Evolutionary conservation across 2,113 vertebrate species (phyloP).

Genomic region (Poeciliopsis occidentalis): DNA sequence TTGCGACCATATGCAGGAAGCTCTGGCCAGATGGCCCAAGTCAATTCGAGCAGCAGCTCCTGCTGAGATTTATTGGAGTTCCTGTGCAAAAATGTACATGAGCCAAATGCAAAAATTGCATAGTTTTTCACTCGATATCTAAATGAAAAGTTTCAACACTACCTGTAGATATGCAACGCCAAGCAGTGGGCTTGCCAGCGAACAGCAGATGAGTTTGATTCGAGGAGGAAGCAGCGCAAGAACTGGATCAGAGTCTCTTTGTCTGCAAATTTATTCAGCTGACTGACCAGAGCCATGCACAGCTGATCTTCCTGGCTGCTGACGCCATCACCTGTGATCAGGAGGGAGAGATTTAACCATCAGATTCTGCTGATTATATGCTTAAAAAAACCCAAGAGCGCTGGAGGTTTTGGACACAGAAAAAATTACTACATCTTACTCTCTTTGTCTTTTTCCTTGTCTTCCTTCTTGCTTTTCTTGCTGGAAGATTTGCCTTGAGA

Average conservation of each 20-base stretch:
- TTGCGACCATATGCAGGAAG: constrained; percentile 97
- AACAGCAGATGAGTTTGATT: constrained; percentile 96
- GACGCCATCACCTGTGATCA: constrained; percentile 84
- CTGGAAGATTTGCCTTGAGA: constrained; percentile 92
- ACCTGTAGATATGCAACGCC: constrained; percentile 97
- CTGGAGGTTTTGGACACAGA: too few species aligned
- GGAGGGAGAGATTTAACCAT: constrained; percentile 9
- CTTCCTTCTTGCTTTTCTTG: constrained; percentile 99
- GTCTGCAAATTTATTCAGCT: constrained; percentile 97
- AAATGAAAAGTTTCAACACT: constrained; percentile 9
- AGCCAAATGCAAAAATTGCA: neutral
- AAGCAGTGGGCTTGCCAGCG: constrained; percentile 99
- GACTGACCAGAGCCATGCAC: constrained; percentile 94
- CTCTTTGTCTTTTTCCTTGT: constrained; percentile 96
- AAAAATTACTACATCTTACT: constrained; percentile 73
- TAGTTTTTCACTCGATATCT: too few species aligned
- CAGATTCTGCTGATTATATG: neutral
- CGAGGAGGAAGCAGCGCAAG: constrained; percentile 94
- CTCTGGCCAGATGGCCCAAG: constrained; percentile 99
- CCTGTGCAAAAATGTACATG: constrained; percentile 68
- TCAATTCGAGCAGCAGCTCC: constrained; percentile 93
- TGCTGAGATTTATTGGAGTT: constrained; percentile 97
- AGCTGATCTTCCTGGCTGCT: constrained; percentile 96
- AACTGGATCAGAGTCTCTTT: constrained; percentile 98
- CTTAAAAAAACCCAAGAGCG: too few species aligned